phyloP scores from a whole-genome alignment of 2,113 vertebrate species.

The Polypterus bichir region DNA sequence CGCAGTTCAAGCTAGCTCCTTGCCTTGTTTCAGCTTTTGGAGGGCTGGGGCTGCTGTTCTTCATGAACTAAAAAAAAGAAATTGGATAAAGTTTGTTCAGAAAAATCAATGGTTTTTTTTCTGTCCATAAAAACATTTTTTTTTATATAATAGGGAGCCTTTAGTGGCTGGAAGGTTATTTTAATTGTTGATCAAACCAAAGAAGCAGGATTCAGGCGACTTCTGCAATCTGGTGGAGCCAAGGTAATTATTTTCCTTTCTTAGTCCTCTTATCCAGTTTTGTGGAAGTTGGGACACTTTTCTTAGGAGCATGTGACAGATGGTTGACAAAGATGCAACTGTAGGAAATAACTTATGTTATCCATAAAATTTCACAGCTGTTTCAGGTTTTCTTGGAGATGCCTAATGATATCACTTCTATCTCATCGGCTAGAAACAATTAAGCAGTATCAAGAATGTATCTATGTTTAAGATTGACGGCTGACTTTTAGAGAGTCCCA shows the following conservation, averaged over 20 bases:
- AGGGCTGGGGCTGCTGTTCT: no score
- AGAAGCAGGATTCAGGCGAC: conserved; percentile 81
- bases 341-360: neutral
- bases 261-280: neutral
- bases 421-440: neutral
- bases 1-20: no score
- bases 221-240: conserved; percentile 87
- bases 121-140: no score
- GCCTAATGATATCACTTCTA: neutral
- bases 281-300: neutral
- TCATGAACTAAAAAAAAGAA: no score
- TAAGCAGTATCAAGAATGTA: no score
- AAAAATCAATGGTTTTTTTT: no score
- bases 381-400: neutral
- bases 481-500: no score
- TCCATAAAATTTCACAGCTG: neutral
- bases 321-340: no score
- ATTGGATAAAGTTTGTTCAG: no score
- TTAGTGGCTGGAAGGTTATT: conserved; percentile 90
- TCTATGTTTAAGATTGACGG: no score
- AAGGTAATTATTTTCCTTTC: conserved; percentile 48
- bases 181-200: conserved; percentile 80
- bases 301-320: neutral
- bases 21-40: no score
- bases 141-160: conserved; percentile 66